Evolutionary conservation across 2,797 vertebrate species (phyloP).

Genomic region (Mycteria americana): DNA sequence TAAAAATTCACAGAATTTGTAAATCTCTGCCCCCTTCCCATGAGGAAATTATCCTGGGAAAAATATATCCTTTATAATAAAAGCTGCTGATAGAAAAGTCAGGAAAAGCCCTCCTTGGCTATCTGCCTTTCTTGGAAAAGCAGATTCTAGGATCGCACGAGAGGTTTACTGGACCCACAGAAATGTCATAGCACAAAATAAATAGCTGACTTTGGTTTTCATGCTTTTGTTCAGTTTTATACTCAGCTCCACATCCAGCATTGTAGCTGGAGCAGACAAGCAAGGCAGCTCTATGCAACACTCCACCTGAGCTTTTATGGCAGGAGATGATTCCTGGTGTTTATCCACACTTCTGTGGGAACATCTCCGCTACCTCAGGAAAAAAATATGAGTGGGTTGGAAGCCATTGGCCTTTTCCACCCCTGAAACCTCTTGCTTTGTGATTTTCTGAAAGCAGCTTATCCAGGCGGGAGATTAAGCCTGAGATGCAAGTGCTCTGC

Average conservation of each 20-base stretch:
- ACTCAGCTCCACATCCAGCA: neutral
- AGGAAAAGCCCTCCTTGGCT: neutral
- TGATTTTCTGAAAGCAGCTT: conserved; percentile 37
- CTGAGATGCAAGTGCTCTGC: neutral
- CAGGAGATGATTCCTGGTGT: neutral
- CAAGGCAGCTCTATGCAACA: neutral
- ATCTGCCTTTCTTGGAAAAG: neutral
- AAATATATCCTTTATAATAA: neutral
- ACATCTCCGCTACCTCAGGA: neutral
- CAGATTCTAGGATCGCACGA: neutral
- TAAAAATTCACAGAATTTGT: neutral
- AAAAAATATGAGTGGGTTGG: neutral
- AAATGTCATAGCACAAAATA: neutral
- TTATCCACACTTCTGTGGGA: neutral
- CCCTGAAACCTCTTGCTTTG: neutral
- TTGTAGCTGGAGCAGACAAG: neutral
- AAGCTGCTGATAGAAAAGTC: neutral
- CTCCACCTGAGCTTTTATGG: neutral
- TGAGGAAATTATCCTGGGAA: neutral
- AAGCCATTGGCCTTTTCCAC: neutral
- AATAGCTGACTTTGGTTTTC: neutral
- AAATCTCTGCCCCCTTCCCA: neutral
- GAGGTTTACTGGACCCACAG: neutral
- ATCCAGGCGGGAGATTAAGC: neutral
- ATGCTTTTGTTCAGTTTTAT: neutral